These are phyloP conservation scores for Zaprionus inermis DNA, from an alignment of 1,140 invertebrate genomes.

Conservation along the genomic window DNA sequence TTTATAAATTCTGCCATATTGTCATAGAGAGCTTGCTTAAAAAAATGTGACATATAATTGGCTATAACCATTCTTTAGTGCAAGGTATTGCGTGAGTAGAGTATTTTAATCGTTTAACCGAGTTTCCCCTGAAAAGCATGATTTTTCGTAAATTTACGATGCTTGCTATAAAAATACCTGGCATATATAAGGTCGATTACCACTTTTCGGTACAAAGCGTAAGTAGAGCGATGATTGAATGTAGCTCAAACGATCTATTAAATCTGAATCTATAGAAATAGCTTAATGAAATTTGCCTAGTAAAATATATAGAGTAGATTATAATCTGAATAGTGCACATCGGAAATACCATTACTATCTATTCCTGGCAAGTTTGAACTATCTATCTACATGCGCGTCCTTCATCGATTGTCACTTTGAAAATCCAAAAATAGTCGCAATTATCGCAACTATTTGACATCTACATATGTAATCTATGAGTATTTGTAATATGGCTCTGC, in stretches of 20 bases:
- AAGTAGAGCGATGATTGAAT: no score
- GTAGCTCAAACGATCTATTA: no score
- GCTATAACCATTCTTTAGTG: neutral
- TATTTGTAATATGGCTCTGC: neutral
- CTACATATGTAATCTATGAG: slow-evolving; percentile 1
- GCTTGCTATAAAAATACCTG: neutral
- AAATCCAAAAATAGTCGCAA: slow-evolving; percentile 10
- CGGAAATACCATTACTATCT: neutral
- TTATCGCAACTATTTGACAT: slow-evolving; percentile 8
- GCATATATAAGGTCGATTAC: no score
- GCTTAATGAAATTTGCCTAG: no score
- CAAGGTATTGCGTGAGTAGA: no score
- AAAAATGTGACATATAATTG: neutral
- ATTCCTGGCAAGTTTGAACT: neutral
- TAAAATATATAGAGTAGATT: no score
- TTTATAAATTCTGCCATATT: neutral
- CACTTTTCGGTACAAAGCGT: no score
- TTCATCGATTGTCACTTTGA: neutral
- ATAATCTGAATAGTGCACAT: neutral
- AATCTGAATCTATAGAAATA: no score
- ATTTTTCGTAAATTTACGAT: neutral
- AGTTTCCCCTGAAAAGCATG: neutral
- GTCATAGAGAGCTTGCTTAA: neutral
- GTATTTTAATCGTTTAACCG: neutral
- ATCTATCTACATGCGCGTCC: neutral